These are phyloP conservation scores for Theocolax elegans DNA, from an alignment of 1,140 invertebrate genomes.

Conservation along the genomic window DNA sequence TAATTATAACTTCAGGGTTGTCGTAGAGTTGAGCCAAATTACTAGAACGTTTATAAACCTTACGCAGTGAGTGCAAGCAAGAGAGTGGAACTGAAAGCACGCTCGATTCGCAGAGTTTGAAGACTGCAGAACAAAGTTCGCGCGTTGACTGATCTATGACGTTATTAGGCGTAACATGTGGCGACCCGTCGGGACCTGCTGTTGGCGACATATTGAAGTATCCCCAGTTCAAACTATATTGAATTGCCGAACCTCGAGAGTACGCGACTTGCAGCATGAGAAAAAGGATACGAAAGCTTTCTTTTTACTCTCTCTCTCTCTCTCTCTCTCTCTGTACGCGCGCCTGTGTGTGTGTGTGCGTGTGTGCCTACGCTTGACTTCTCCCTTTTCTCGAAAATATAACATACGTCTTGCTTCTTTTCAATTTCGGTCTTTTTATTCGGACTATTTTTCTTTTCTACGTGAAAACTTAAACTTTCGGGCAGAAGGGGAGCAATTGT, in stretches of 20 bases:
- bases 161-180: constrained; percentile 58
- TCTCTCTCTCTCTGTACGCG: no score
- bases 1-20: constrained; percentile 11
- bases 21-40: constrained; percentile 29
- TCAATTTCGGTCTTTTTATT: neutral
- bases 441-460: neutral
- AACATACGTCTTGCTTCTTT: neutral
- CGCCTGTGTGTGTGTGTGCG: no score
- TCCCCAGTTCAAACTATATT: constrained; percentile 22
- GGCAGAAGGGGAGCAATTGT: no score
- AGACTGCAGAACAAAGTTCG: constrained; percentile 46
- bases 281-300: neutral
- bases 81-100: neutral
- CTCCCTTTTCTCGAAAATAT: neutral
- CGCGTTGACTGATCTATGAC: constrained; percentile 52
- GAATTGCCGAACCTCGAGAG: constrained; percentile 15
- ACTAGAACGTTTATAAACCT: constrained; percentile 29
- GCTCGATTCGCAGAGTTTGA: constrained; percentile 22
- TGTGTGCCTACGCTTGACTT: no score
- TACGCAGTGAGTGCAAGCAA: constrained; percentile 9
- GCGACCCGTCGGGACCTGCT: constrained; percentile 48
- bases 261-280: constrained; percentile 2
- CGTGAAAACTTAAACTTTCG: no score
- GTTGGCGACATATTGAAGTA: constrained; percentile 52
- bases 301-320: neutral